Evolutionary conservation across 1,140 invertebrate species (phyloP).

Genomic region (Neodiprion lecontei): DNA sequence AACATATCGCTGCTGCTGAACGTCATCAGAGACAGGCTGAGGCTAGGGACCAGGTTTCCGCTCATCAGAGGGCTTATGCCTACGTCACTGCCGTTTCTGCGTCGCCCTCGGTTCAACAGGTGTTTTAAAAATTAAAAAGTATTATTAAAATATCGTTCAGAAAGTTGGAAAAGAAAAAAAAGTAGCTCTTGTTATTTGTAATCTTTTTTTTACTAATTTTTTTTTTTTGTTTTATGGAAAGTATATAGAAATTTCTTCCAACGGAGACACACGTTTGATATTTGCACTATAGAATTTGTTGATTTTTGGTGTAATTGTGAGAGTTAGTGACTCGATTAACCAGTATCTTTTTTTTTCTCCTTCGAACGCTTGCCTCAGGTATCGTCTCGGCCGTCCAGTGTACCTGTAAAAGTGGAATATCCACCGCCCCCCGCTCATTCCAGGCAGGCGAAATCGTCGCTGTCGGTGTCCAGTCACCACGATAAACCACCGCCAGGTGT

Average conservation of each 20-base stretch:
- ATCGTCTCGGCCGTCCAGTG: constrained; percentile 55
- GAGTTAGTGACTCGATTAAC: too few species aligned
- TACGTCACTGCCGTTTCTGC: constrained; percentile 50
- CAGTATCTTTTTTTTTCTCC: not conserved
- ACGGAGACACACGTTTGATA: not conserved
- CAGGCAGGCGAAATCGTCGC: constrained; percentile 58
- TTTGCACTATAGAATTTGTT: too few species aligned
- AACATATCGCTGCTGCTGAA: constrained; percentile 47
- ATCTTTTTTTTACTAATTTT: not conserved
- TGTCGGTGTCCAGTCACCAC: constrained; percentile 46
- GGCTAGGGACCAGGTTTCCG: constrained; percentile 47
- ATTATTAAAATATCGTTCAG: not conserved
- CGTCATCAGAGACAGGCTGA: constrained; percentile 49
- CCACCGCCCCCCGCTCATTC: constrained; percentile 67
- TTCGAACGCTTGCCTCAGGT: constrained; percentile 38
- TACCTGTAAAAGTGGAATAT: constrained; percentile 65
- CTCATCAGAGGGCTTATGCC: constrained; percentile 49
- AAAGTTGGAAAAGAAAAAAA: not conserved
- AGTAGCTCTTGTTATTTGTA: not conserved
- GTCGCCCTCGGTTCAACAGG: constrained; percentile 53
- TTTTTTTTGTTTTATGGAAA: not conserved
- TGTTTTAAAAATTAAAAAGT: constrained; percentile 20
- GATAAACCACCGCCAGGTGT: constrained; percentile 62
- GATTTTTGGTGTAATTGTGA: not conserved
- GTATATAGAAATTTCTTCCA: not conserved